Evolutionary conservation across 2,888 invertebrate genomes (phyloP).

Genomic region (Ischnura elegans): DNA sequence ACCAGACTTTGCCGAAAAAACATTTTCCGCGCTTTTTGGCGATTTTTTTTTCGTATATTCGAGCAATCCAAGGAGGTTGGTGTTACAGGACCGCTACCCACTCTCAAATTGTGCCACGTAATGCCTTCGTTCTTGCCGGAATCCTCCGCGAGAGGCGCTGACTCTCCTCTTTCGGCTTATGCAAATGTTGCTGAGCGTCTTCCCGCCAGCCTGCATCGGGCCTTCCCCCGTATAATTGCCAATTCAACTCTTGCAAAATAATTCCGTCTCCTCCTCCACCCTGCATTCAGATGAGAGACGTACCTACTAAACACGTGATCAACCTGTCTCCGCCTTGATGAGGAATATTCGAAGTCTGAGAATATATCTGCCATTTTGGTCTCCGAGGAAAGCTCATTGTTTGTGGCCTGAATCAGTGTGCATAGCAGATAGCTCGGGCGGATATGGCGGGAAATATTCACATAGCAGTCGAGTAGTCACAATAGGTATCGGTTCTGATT

Average conservation of each 20-base stretch:
- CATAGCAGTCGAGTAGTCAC: neutral
- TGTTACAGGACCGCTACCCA: neutral
- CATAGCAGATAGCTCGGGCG: constrained; percentile 8
- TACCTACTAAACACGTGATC: constrained; percentile 43
- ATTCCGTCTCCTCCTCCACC: constrained; percentile 53
- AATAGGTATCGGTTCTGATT: neutral
- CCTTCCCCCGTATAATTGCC: constrained; percentile 59
- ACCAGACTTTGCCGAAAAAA: neutral
- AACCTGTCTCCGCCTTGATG: constrained; percentile 18
- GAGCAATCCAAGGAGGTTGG: neutral
- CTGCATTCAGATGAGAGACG: constrained; percentile 54
- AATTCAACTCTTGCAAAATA: constrained; percentile 67
- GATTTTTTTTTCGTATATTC: neutral
- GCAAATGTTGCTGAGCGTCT: constrained; percentile 65
- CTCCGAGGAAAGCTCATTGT: neutral
- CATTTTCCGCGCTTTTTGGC: neutral
- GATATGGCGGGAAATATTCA: constrained; percentile 13
- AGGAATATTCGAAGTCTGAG: neutral
- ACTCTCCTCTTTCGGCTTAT: constrained; percentile 60
- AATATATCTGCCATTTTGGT: neutral
- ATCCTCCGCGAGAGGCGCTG: constrained; percentile 47
- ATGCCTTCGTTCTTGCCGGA: constrained; percentile 34
- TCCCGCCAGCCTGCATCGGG: constrained; percentile 57
- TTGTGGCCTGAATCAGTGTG: neutral
- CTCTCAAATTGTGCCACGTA: neutral